Conservation (phyloP, 2,888 invertebrate genomes). For the Cephus pulcher region DNA sequence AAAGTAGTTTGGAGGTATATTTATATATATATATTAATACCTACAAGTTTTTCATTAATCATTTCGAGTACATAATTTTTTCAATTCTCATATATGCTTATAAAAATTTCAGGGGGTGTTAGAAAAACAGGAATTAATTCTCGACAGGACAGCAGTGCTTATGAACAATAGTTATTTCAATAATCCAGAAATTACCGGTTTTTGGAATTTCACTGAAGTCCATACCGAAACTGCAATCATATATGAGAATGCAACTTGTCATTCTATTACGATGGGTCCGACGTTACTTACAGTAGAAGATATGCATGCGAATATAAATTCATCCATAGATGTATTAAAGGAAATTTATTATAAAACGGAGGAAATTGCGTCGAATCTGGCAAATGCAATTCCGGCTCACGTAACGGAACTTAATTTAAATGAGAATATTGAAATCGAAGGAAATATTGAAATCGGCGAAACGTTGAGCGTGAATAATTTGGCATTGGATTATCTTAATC, state of each 20-base stretch:
- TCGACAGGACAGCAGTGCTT: constrained; percentile 36
- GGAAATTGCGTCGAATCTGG: constrained; percentile 33
- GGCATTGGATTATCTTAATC: constrained; percentile 51
- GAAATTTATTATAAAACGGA: constrained; percentile 23
- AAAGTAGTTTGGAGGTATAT: constrained; percentile 55
- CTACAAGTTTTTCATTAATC: constrained; percentile 12
- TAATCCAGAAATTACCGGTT: constrained; percentile 35
- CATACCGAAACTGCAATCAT: constrained; percentile 29
- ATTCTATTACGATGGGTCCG: constrained; percentile 31
- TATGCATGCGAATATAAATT: constrained; percentile 19
- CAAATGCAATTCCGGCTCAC: constrained; percentile 20
- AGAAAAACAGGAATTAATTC: constrained; percentile 42
- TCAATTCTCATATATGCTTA: constrained; percentile 3
- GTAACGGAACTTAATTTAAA: constrained; percentile 24
- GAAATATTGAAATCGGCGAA: constrained; percentile 53
- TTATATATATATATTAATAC: not conserved
- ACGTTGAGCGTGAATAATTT: constrained; percentile 48
- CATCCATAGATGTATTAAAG: constrained; percentile 20
- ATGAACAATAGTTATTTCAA: constrained; percentile 36
- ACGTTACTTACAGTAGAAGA: constrained; percentile 26
- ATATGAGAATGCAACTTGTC: constrained; percentile 24
- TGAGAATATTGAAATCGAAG: constrained; percentile 55
- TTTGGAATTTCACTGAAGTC: constrained; percentile 39
- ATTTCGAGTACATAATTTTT: constrained; percentile 9
- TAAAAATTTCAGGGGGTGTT: constrained; percentile 12